phyloP scores from a whole-genome alignment of 2,113 vertebrate genomes.

The Ciconia maguari region DNA sequence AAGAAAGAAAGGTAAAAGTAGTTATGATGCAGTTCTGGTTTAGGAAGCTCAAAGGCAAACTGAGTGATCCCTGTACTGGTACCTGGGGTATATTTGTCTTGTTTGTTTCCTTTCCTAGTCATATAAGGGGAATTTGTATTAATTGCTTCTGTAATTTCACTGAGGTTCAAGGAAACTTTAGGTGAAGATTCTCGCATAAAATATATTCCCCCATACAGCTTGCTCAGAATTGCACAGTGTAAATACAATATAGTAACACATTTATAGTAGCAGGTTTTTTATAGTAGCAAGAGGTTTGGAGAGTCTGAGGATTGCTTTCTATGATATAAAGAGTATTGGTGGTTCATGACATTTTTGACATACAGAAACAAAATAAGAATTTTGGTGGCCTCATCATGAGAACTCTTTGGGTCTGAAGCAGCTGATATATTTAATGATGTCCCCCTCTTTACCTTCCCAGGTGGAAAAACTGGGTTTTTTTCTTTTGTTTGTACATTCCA shows the following conservation, averaged over 20 bases:
- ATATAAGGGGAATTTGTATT: background rate
- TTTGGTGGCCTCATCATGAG: background rate
- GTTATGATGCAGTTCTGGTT: background rate
- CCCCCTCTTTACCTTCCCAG: background rate
- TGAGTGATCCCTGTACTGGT: background rate
- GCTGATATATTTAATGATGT: background rate
- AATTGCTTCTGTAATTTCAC: background rate
- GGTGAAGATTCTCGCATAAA: background rate
- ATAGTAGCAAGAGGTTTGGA: background rate
- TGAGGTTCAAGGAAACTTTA: background rate
- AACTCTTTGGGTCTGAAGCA: background rate
- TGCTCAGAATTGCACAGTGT: background rate
- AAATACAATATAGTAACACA: background rate
- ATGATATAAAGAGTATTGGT: background rate
- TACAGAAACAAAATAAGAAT: background rate
- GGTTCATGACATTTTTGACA: background rate
- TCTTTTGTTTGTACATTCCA: background rate
- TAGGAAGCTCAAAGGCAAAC: background rate
- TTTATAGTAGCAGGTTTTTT: background rate
- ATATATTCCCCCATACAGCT: background rate
- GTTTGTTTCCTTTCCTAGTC: background rate
- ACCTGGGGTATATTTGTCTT: background rate
- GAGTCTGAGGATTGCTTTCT: background rate
- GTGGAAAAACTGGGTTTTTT: rapidly evolving
- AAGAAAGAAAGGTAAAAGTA: background rate